phyloP scores from a whole-genome alignment of 2,113 vertebrate genomes.

The Solenodon paradoxus region DNA sequence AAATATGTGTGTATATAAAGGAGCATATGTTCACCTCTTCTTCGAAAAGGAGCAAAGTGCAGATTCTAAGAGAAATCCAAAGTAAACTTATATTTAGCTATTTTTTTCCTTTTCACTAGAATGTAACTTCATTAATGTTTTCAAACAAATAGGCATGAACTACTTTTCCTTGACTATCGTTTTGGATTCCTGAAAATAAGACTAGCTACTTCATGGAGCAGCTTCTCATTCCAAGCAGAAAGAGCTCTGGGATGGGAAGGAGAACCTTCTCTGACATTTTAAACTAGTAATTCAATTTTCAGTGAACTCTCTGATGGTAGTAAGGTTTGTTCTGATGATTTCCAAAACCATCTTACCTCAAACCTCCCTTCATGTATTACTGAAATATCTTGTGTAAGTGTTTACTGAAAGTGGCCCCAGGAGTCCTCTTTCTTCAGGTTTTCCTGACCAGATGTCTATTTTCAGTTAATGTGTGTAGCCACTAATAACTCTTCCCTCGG shows the following conservation, averaged over 20 bases:
- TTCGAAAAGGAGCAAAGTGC: constrained; percentile 27
- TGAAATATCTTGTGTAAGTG: constrained; percentile 14
- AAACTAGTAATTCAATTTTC: constrained; percentile 37
- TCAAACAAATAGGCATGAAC: not conserved
- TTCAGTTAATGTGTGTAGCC: constrained; percentile 46
- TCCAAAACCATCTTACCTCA: not conserved
- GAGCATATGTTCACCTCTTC: not conserved
- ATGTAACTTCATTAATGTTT: not conserved
- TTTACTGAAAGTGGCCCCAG: constrained; percentile 22
- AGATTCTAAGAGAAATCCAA: not conserved
- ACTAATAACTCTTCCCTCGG: constrained; percentile 38
- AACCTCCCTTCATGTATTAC: constrained; percentile 17
- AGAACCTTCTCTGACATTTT: constrained; percentile 32
- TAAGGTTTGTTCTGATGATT: not conserved
- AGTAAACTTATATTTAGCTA: not conserved
- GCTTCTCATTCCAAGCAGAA: not conserved
- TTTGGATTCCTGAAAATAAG: not conserved
- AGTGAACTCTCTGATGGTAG: not conserved
- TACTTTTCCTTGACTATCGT: not conserved
- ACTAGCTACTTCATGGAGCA: not conserved
- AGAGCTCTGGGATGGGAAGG: not conserved
- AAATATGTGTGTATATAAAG: not conserved
- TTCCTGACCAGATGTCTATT: constrained; percentile 52
- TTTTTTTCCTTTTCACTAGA: not conserved
- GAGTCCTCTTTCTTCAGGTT: not conserved